A percentile compares a stretch with the other conserved stretches of the same genome.
Evolutionary conservation across 2,888 invertebrate genomes (phyloP).

Genomic region (Cylindroiulus punctatus): DNA sequence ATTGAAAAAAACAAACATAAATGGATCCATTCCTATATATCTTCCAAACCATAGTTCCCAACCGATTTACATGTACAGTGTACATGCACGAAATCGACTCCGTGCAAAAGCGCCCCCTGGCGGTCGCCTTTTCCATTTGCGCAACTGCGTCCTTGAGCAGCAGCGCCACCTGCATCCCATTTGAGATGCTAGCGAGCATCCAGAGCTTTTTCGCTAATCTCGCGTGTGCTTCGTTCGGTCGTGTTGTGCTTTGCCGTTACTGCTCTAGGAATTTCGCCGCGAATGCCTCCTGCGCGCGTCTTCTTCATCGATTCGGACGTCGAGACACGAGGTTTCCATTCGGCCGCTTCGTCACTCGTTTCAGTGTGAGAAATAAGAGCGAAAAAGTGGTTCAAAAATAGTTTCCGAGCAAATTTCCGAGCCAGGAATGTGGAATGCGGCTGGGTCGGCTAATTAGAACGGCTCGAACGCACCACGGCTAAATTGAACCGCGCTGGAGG

Average conservation of each 20-base stretch:
- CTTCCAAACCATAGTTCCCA: no score
- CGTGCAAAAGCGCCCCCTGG: neutral
- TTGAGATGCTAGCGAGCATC: neutral
- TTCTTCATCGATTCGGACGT: slow-evolving; percentile 34
- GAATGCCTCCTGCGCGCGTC: slow-evolving; percentile 34
- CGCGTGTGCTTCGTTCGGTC: neutral
- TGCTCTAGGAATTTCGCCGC: neutral
- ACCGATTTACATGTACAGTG: no score
- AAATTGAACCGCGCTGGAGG: neutral
- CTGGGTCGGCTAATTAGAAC: neutral
- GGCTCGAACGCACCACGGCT: neutral
- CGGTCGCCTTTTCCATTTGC: neutral
- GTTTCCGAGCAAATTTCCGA: neutral
- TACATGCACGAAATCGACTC: no score
- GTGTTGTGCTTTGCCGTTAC: neutral
- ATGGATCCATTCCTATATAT: no score
- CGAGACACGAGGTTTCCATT: slow-evolving; percentile 25
- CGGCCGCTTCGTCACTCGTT: neutral
- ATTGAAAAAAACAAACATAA: no score
- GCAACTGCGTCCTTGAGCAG: neutral
- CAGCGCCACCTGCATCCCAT: neutral
- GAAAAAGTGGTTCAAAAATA: slow-evolving; percentile 10
- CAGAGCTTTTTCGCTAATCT: neutral
- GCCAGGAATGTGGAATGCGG: slow-evolving; percentile 8
- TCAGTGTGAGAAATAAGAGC: neutral